These are phyloP conservation scores for Betta splendens DNA, from an alignment of 2,797 vertebrate genomes.

Conservation along the genomic window DNA sequence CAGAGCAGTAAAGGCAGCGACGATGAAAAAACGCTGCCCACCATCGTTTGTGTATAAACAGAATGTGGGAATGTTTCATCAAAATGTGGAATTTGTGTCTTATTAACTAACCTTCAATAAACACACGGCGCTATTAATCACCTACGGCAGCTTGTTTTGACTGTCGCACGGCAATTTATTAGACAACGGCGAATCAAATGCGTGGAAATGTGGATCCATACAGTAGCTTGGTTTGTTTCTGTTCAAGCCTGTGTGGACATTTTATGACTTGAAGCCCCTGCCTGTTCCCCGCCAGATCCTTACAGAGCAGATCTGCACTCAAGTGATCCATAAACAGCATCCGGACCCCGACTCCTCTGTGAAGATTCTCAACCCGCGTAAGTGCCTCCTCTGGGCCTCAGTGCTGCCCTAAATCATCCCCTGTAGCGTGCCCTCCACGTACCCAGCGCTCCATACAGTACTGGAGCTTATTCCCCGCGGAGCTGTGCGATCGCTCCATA, in stretches of 20 bases:
- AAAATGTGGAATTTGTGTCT: neutral
- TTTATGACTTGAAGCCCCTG: conserved; percentile 55
- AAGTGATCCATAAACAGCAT: conserved; percentile 98
- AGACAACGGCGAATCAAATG: conserved; percentile 22
- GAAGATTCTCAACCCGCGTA: conserved; percentile 98
- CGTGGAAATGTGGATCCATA: conserved; percentile 9
- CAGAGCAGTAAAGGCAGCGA: neutral
- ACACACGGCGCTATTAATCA: conserved; percentile 6
- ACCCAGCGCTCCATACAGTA: conserved; percentile 58
- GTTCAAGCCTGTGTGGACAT: conserved; percentile 41
- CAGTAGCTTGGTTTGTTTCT: conserved; percentile 45
- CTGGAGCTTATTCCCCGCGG: conserved; percentile 54
- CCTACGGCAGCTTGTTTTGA: conserved; percentile 27
- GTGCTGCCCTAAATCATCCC: conserved; percentile 63
- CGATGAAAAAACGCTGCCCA: neutral
- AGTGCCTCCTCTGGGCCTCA: conserved; percentile 74
- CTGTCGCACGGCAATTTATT: conserved; percentile 25
- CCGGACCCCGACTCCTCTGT: conserved; percentile 96
- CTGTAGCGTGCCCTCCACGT: conserved; percentile 53
- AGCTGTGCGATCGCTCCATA: conserved; percentile 48
- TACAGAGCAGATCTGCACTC: conserved; percentile 97
- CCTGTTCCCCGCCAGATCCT: conserved; percentile 85
- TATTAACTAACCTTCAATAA: neutral
- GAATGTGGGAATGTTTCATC: neutral
- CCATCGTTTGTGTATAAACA: neutral